Base-by-base conservation (phyloP, 2,888 invertebrate genomes). In the Meganola albula region DNA sequence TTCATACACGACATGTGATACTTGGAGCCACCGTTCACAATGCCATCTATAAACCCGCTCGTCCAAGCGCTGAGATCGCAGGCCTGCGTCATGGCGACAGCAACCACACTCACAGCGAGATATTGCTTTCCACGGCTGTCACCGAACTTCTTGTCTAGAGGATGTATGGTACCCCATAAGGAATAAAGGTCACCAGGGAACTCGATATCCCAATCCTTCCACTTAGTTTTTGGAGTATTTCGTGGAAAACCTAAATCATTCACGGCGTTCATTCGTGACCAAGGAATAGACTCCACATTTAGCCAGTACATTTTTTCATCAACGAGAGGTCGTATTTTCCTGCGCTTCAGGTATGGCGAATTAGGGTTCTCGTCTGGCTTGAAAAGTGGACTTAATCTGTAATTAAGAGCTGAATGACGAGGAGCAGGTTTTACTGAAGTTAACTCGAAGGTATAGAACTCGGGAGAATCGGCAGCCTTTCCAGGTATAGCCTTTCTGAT, bases 171-270 rank as follows among this genome's bases (percentile, higher is more conserved):
- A 1, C 92, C 91, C 88, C 90, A 89, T 1, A 93, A 66, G 0
- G 92, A 91, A 74, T 84, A 92, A 0, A 93, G 66, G 40, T 90
- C 91, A 1, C 89, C 88, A 2, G 88, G 87, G 45, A 91, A 90
- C 58, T 93, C 92, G 1, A 92, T 87, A 40, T 91, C 89, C 87
- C 89, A 93, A 30, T 90, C 82, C 53, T 90, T 90, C 90, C 91
- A 91, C 62, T 82, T 37, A 1, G 79, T 63, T 37, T 57, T 65
- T 2, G 78, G 74, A 10, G 67, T 73, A 25, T 62, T 67, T 18
- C 84, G 61, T 16, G 63, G 57, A 10, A 82, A 56, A 1, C 83
- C 82, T 37, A 77, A 52, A 43, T 80, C 82, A 38, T 84, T 85
- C 0, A 53, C 48, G 1, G 62, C 49, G 38, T 60, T 73, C 70